Percentiles rank a stretch among this genome's conserved stretches.
These are phyloP conservation scores for Apocrypta bakeri DNA, from an alignment of 1,140 invertebrate genomes.

Conservation along the genomic window DNA sequence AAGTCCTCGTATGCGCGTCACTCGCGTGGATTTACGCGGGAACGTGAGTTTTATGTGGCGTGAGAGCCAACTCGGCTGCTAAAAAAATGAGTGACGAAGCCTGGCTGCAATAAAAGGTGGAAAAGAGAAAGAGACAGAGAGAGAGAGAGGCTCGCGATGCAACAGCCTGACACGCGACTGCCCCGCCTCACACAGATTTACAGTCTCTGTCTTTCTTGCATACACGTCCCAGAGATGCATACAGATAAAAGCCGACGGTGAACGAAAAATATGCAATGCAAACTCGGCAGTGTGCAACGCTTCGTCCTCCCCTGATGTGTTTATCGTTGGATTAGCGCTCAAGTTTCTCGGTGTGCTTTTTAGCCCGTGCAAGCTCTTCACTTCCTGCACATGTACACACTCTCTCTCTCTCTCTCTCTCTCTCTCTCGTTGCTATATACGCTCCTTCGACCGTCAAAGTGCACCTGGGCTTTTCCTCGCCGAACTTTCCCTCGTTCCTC, in stretches of 20 bases:
- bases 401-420: no score
- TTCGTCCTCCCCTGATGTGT: slow-evolving; percentile 48
- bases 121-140: no score
- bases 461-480: neutral
- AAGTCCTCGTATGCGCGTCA: slow-evolving; percentile 1
- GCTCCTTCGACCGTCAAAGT: neutral
- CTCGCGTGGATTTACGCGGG: slow-evolving; percentile 17
- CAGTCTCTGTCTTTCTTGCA: neutral
- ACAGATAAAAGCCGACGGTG: slow-evolving; percentile 4
- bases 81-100: slow-evolving; percentile 33
- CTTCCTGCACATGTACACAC: no score
- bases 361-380: slow-evolving; percentile 33
- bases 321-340: slow-evolving; percentile 57
- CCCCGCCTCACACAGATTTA: slow-evolving; percentile 13
- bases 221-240: neutral
- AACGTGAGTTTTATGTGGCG: slow-evolving; percentile 28
- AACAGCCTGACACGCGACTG: slow-evolving; percentile 7
- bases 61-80: neutral
- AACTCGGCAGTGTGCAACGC: slow-evolving; percentile 15
- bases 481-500: neutral
- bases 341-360: slow-evolving; percentile 44
- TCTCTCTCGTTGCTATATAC: neutral
- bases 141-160: slow-evolving; percentile 9
- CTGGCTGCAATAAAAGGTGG: neutral
- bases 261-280: slow-evolving; percentile 52